phyloP scores from a whole-genome alignment of 2,888 invertebrate species.

The Brenthis hecate region DNA sequence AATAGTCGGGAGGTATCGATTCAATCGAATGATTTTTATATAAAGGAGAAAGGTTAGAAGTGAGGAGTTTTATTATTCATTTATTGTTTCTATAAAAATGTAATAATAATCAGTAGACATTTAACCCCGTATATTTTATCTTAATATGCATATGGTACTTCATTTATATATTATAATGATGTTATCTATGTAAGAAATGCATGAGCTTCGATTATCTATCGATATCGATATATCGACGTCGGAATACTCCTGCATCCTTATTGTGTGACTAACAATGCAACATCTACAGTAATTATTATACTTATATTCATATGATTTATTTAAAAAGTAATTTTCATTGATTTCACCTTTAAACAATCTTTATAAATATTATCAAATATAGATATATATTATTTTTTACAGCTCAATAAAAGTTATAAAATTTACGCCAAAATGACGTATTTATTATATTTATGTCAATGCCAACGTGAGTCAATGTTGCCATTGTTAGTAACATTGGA shows the following conservation, averaged over 20 bases:
- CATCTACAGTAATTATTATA: neutral
- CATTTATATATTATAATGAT: constrained; percentile 54
- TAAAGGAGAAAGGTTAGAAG: constrained; percentile 49
- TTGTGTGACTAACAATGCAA: constrained; percentile 16
- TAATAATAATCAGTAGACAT: constrained; percentile 49
- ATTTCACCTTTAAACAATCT: neutral
- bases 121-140: constrained; percentile 61
- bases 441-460: constrained; percentile 9
- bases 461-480: constrained; percentile 18
- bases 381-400: neutral
- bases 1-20: constrained; percentile 39
- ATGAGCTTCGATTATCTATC: constrained; percentile 64
- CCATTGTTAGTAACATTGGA: constrained; percentile 27
- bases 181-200: constrained; percentile 58
- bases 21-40: constrained; percentile 47
- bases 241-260: constrained; percentile 15
- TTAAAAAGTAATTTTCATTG: neutral
- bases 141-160: constrained; percentile 63
- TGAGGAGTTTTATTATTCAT: constrained; percentile 78
- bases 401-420: neutral
- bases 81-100: constrained; percentile 76
- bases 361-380: neutral
- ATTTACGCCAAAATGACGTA: constrained; percentile 10
- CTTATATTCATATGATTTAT: too few relatives aligned
- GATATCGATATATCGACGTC: constrained; percentile 36